A percentile compares a stretch with the other conserved stretches of the same genome.
These are phyloP conservation scores for Embidobia sp. DNA, from an alignment of 2,888 invertebrate genomes.

Conservation along the genomic window DNA sequence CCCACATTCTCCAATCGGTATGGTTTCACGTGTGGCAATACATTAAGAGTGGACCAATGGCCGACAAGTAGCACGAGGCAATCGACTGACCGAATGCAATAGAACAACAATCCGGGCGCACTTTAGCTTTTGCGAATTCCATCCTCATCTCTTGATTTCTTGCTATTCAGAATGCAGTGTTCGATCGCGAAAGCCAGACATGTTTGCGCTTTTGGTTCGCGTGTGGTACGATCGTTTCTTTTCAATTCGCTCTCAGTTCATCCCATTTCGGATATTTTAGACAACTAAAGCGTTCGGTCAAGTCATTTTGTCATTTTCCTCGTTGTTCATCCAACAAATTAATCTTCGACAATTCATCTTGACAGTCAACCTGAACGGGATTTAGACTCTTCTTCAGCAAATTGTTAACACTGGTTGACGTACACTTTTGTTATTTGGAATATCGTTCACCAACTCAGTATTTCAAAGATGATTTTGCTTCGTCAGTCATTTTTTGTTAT, in stretches of 20 bases:
- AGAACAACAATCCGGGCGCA: slow-evolving; percentile 71
- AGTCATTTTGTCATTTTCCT: background rate
- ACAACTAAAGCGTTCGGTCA: background rate
- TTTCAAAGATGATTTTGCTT: too few species aligned
- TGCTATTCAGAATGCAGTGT: slow-evolving; percentile 70
- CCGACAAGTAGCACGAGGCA: slow-evolving; percentile 80
- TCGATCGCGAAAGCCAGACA: slow-evolving; percentile 72
- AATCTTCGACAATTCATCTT: background rate
- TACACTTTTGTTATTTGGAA: too few species aligned
- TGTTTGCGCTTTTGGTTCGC: slow-evolving; percentile 74
- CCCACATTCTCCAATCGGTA: slow-evolving; percentile 62
- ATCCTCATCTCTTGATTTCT: slow-evolving; percentile 71
- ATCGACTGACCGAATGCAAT: slow-evolving; percentile 78
- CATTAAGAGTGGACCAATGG: slow-evolving; percentile 76
- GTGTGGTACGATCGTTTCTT: slow-evolving; percentile 73
- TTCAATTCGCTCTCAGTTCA: slow-evolving; percentile 25
- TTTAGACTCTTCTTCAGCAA: too few species aligned
- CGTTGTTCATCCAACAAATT: too few species aligned
- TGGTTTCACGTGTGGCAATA: slow-evolving; percentile 63
- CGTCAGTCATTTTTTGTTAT: too few species aligned
- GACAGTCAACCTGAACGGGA: too few species aligned
- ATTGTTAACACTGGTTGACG: too few species aligned
- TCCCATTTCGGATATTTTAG: background rate
- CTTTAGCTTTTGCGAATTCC: slow-evolving; percentile 72
- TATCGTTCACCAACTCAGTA: too few species aligned